Conservation (phyloP, 2,113 vertebrate species). For the Antennarius striatus region DNA sequence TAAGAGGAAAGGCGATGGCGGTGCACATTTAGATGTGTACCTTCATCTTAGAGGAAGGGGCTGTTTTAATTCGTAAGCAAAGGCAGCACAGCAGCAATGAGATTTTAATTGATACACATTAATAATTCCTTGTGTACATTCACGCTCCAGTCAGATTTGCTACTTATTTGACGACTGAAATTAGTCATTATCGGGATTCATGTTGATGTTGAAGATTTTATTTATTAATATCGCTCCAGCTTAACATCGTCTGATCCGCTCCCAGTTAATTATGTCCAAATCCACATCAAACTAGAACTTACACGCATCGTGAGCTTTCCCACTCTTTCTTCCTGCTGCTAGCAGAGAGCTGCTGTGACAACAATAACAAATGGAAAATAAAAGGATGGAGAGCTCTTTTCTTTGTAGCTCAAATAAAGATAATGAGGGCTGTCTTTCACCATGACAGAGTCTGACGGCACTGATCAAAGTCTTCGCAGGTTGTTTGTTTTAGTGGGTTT, state of each 20-base stretch:
- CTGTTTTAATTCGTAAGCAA: slow-evolving; percentile 88
- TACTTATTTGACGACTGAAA: slow-evolving; percentile 85
- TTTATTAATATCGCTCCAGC: slow-evolving; percentile 79
- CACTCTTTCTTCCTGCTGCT: slow-evolving; percentile 62
- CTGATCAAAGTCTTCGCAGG: slow-evolving; percentile 32
- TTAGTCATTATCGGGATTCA: slow-evolving; percentile 82
- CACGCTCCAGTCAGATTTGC: slow-evolving; percentile 84
- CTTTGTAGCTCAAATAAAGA: slow-evolving; percentile 72
- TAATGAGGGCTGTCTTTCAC: slow-evolving; percentile 57
- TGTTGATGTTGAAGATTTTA: slow-evolving; percentile 82
- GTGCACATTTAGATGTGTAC: slow-evolving; percentile 73
- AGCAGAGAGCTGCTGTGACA: slow-evolving; percentile 48
- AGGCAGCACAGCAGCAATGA: slow-evolving; percentile 88
- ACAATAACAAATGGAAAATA: slow-evolving; percentile 62
- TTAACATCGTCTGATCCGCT: slow-evolving; percentile 78
- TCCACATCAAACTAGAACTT: slow-evolving; percentile 72
- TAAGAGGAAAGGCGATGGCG: slow-evolving; percentile 69
- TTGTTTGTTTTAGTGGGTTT: slow-evolving; percentile 17
- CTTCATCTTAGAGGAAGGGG: slow-evolving; percentile 78
- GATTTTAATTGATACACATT: slow-evolving; percentile 93
- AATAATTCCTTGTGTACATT: slow-evolving; percentile 93
- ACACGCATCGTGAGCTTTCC: slow-evolving; percentile 56
- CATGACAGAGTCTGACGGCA: slow-evolving; percentile 23
- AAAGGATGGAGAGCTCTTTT: slow-evolving; percentile 56
- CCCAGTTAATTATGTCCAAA: slow-evolving; percentile 81